Percentiles rank a stretch among this genome's conserved stretches.
Conservation (phyloP, 2,113 vertebrate species). For the Prionailurus viverrinus region DNA sequence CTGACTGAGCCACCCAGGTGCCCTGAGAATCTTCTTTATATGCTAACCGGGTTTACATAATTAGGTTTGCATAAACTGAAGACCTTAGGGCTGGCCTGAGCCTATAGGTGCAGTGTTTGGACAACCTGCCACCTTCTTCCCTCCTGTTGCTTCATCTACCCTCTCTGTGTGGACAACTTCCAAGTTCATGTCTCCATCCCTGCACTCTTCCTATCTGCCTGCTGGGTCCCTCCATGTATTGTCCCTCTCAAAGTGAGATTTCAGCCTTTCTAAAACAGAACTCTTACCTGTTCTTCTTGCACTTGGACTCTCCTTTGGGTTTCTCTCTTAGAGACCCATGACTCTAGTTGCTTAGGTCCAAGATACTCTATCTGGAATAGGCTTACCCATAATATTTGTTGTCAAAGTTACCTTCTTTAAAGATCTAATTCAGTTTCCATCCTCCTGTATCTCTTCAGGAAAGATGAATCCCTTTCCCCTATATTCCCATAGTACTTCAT, state of each 20-base stretch:
- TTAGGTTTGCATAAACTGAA: not conserved
- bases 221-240: not conserved
- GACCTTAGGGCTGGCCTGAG: not conserved
- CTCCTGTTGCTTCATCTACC: not conserved
- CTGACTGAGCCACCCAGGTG: too few species aligned
- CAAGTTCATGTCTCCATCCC: not conserved
- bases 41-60: not conserved
- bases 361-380: not conserved
- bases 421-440: not conserved
- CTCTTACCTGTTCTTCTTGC: not conserved
- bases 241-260: too few species aligned
- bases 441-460: not conserved
- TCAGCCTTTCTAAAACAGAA: not conserved
- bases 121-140: not conserved
- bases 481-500: not conserved
- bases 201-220: not conserved
- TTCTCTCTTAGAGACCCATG: not conserved
- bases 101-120: not conserved
- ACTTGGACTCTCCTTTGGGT: not conserved
- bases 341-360: not conserved
- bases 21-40: not conserved
- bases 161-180: not conserved
- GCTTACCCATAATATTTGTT: not conserved
- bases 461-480: not conserved
- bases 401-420: constrained; percentile 20